Evolutionary conservation across 2,797 vertebrate genomes (phyloP), one percentile per base, ranked within the genome.

Genomic region (Xerus rutilus): DNA sequence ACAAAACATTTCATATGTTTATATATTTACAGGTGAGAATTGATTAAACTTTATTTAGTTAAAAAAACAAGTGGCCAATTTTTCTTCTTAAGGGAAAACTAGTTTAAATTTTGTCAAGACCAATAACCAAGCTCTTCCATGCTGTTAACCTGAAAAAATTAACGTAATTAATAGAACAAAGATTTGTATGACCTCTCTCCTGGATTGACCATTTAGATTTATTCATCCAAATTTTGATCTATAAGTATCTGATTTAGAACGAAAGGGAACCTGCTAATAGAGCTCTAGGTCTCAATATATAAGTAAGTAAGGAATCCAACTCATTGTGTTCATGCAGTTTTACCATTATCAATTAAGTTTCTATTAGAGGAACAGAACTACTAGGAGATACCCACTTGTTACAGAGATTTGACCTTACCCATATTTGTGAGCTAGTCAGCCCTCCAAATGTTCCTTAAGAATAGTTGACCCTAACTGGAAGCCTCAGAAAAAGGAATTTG

Each of bases 21-120:
- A 81, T 52, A 57, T 65, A 39, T 57, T 95, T 52, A 70, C 32
- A 69, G 7, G 49, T 25, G 89, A 93, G n/a, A 45, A 52, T 87
- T 59, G 62, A 77, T 69, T 84, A 86, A 77, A 45, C 5, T 74
- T 77, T 18, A 73, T n/a, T 15, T 57, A 81, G 64, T 69, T 54
- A 21, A 21, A 57, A 57, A 82, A 76, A 52, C 89, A 77, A 65
- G 28, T 64, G 49, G 9, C 43, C 69, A 13, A 4, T 65, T 96
- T 70, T 74, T 89, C n/a, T 78, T 78, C n/a, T 52, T 62, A 47
- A 43, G 23, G 4, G 7, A 39, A 88, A 82, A 86, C 54, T 57
- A 65, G 12, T 47, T 90, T 65, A 96, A 82, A 82, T 72, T 72
- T 94, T 90, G n/a, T 86, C 10, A 72, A 64, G 57, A 85, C 25